Conservation (phyloP, 2,113 vertebrate species). For the Salvelinus namaycush region DNA sequence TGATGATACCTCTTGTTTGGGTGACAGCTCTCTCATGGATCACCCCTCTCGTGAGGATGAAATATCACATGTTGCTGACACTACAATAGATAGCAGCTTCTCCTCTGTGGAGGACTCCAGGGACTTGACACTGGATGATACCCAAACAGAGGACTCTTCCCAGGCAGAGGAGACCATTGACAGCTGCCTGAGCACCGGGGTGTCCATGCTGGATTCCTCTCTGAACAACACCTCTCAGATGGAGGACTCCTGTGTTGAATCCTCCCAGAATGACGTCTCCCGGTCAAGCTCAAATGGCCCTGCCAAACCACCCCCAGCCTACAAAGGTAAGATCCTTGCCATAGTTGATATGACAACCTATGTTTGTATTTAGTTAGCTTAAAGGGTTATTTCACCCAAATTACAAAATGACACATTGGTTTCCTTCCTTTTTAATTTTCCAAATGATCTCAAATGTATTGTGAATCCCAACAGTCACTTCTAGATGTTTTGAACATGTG, state of each 20-base stretch:
- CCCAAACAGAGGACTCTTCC: slow-evolving; percentile 40
- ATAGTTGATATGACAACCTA: neutral
- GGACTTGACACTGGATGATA: slow-evolving; percentile 46
- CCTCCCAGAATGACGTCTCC: slow-evolving; percentile 32
- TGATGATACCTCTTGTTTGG: neutral
- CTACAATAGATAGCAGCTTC: slow-evolving; percentile 35
- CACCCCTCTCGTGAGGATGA: slow-evolving; percentile 46
- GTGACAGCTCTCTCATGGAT: slow-evolving; percentile 25
- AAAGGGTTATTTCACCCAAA: too few relatives aligned
- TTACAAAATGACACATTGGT: too few relatives aligned
- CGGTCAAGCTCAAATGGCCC: slow-evolving; percentile 11
- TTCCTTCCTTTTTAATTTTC: too few relatives aligned
- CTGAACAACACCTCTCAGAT: slow-evolving; percentile 51
- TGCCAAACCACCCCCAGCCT: slow-evolving; percentile 13
- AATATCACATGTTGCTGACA: slow-evolving; percentile 36
- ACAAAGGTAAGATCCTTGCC: slow-evolving; percentile 2
- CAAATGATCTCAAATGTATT: too few relatives aligned
- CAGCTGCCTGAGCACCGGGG: slow-evolving; percentile 36
- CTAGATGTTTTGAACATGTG: too few relatives aligned
- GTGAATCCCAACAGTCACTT: too few relatives aligned
- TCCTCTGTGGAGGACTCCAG: slow-evolving; percentile 49
- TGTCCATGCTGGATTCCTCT: slow-evolving; percentile 59
- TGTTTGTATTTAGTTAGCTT: neutral
- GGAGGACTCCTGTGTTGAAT: slow-evolving; percentile 32
- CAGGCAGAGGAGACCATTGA: slow-evolving; percentile 45